Percentiles rank a stretch among this genome's conserved stretches.
These are phyloP conservation scores for Sarotherodon lohbergeri DNA, from an alignment of 2,113 vertebrate genomes.

Conservation along the genomic window DNA sequence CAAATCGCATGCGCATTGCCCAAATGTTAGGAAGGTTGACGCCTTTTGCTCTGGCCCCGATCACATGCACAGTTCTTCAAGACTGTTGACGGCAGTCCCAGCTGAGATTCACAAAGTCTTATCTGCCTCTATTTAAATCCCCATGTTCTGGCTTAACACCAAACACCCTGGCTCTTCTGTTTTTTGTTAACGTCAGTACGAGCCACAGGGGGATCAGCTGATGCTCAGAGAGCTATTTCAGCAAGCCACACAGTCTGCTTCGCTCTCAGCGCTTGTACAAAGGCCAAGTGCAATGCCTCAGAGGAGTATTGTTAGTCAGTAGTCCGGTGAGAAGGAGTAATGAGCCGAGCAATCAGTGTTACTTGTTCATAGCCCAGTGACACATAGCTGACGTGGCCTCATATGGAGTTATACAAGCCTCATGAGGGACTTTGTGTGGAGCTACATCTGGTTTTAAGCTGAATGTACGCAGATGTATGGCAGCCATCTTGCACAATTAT, in stretches of 20 bases:
- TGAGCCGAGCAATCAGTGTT: slow-evolving; percentile 53
- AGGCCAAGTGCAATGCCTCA: slow-evolving; percentile 50
- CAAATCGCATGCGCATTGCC: background rate
- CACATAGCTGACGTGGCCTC: slow-evolving; percentile 24
- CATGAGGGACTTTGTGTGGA: background rate
- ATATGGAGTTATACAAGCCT: background rate
- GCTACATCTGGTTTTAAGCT: background rate
- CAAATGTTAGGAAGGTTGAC: background rate
- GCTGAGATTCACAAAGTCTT: background rate
- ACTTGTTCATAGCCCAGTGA: slow-evolving; percentile 44
- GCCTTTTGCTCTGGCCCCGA: background rate
- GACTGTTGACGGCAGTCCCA: background rate
- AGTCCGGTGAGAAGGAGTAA: slow-evolving; percentile 50
- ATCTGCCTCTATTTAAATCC: slow-evolving; percentile 31
- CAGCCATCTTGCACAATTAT: slow-evolving; percentile 16
- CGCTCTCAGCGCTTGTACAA: slow-evolving; percentile 38
- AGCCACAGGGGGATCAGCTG: slow-evolving; percentile 23
- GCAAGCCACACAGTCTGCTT: slow-evolving; percentile 16
- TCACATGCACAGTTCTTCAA: background rate
- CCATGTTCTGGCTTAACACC: background rate
- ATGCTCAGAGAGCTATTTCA: slow-evolving; percentile 39
- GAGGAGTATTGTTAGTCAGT: slow-evolving; percentile 50
- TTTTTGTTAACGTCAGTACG: slow-evolving; percentile 5
- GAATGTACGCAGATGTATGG: background rate
- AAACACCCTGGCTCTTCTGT: background rate